These are phyloP conservation scores for Sinelater perroti DNA, from an alignment of 2,888 invertebrate species.

Conservation along the genomic window DNA sequence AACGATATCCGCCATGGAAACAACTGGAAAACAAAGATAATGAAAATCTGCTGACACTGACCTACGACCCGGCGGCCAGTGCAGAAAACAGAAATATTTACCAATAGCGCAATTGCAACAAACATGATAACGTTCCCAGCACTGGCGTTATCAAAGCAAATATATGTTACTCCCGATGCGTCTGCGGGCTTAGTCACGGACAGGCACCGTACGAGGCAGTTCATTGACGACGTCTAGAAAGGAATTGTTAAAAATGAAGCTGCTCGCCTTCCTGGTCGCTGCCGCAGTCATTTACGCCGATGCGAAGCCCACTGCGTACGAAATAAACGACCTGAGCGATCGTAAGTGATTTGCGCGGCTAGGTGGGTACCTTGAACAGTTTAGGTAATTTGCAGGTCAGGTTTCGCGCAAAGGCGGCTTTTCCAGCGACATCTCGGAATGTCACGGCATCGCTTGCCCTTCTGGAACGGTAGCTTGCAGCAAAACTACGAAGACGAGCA, in stretches of 20 bases:
- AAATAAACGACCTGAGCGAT: background rate
- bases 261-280: slow-evolving; percentile 4
- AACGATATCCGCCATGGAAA: too few relatives aligned
- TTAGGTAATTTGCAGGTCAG: slow-evolving; percentile 2
- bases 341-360: background rate
- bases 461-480: slow-evolving; percentile 38
- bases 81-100: slow-evolving; percentile 1
- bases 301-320: background rate
- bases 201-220: too few relatives aligned
- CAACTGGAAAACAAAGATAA: too few relatives aligned
- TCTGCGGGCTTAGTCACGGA: background rate
- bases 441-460: slow-evolving; percentile 38
- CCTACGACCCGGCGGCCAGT: background rate
- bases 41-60: slow-evolving; percentile 2
- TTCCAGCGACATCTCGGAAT: slow-evolving; percentile 10
- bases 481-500: slow-evolving; percentile 35
- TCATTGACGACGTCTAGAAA: too few relatives aligned
- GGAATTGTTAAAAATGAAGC: background rate
- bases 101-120: background rate
- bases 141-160: slow-evolving; percentile 4
- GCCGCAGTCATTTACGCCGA: background rate
- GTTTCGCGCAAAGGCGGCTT: background rate
- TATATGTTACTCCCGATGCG: slow-evolving; percentile 10
- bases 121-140: slow-evolving; percentile 12
- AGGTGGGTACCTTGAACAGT: too few relatives aligned